Base-by-base conservation (phyloP, 2,113 vertebrate species). In the Pelvicachromis taeniatus region DNA sequence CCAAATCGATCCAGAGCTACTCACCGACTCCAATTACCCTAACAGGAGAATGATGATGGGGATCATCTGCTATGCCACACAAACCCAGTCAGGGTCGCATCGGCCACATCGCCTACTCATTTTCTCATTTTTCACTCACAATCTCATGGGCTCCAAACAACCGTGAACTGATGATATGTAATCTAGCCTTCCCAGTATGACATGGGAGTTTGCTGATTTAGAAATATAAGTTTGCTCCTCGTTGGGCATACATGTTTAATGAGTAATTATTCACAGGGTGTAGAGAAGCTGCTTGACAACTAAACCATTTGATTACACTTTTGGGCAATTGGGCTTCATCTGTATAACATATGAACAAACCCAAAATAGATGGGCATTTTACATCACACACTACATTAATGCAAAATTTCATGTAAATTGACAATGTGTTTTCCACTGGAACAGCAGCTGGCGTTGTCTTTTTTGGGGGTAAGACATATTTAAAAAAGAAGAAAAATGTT, bases 1-100 rank as follows among this genome's bases (percentile, higher is more conserved):
- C 73, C 85, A 70, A 89, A 94, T 95, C 91, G 45, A 93, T 95
- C 91, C 56, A 31, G 63, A 80, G 35, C 90, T 88, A 48, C 81
- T 91, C 68, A 65, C 86, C 9, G 80, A 83, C 84, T 94, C 84
- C 84, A 84, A 87, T 94, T 93, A 91, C 89, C 65, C 87, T 81
- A 89, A 90, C 87, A 88, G 79, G 85, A 92, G 77, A 88, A 78
- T 83, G 77, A 93, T 87, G 90, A 79, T 83, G 75, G 80, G 84
- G 81, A 85, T 91, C 86, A 84, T 91, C 88, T 87, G 80, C 75
- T 21, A 53, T 55, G 85, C 85, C 82, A 80, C 82, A 79, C 78
- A 63, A 55, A 78, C 61, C 73, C 87, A 61, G 56, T 2, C 78
- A 90, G 59, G 90, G 88, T 84, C 14, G 1, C 7, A 17, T 38